Base-by-base conservation (phyloP, 2,113 vertebrate genomes). In the Struthio camelus region DNA sequence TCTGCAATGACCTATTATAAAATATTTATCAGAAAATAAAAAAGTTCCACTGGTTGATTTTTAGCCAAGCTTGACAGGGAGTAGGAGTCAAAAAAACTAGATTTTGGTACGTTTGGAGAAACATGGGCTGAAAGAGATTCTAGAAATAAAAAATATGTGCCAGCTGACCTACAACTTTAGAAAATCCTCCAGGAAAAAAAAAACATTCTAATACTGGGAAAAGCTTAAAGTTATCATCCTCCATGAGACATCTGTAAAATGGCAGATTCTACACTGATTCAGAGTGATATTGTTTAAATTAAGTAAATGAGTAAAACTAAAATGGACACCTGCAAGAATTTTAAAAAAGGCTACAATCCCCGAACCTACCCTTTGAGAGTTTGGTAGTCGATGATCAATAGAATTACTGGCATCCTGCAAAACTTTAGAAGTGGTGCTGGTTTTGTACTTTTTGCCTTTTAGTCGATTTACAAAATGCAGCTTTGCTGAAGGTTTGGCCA, bases 321-420 rank as follows among this genome's bases (percentile, higher is more conserved):
- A 46, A n/a, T 3, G 18, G 84, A 53, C 6, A 80, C 69, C 61
- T 90, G 42, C 34, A 86, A 89, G 75, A 86, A 32, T 6, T 64
- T 40, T 28, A 24, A 18, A 36, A 40, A 72, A 77, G 62, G 73
- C 7, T 9, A 12, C 38, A 50, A 15, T 78, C 30, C 38, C 42
- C 70, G 85, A 72, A 87, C 91, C 32, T 98, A 99, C 99, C 98
- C 98, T 99, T 96, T 99, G 98, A 17, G 98, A 86, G 96, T 95
- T 96, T 80, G 89, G 20, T 70, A 97, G 91, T 94, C 97, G 97
- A 90, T 98, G 97, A 80, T 99, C 98, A 79, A 98, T 96, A 42
- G 99, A 99, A 97, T 99, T 99, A 96, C 99, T 99, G 97, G 99
- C 96, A 93, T 99, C 99, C 93, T 99, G 99, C 82, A 99, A 98